Evolutionary conservation across 2,888 invertebrate species (phyloP), one percentile per base, ranked within the genome.

Genomic region (Gibbula magus): DNA sequence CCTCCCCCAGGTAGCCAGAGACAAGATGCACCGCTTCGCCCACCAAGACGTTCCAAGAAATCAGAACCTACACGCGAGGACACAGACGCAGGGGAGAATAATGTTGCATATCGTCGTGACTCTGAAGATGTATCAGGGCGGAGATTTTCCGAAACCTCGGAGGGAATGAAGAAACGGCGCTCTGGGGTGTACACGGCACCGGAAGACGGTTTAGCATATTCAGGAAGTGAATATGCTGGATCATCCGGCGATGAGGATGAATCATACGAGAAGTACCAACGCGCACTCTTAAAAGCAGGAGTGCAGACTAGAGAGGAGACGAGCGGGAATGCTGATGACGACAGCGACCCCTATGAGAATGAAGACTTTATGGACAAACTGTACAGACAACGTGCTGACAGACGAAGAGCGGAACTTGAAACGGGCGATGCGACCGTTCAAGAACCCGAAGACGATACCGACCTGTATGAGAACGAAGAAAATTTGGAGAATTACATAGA

Each of bases 331-430:
- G 16, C 3, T 22, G 56, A 56, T 18, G 61, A 61, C 29, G 61
- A 61, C 61, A 61, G 61, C 61, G 61, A 61, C 29, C 61, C 61
- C 2, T 61, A 61, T 61, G 61, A 61, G 61, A 61, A 61, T 7
- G 61, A 61, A 29, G 61, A 61, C 29, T 61, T 61, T n/a, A 61
- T 61, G 16, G 61, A 61, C 25, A 25, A 10, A 61, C 13, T 29
- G 61, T 61, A 29, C 18, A 25, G 29, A 29, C 61, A 45, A 45
- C 45, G 45, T 10, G 45, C 45, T 45, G 10, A 1, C 45, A 45
- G 13, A 13, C 5, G 13, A 45, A 10, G 10, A 10, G 45, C 13
- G 5, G 45, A 45, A 45, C 45, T 45, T 45, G 45, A 45, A 13
- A 45, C 45, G 45, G 13, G 45, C 45, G 45, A 45, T 1, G 45